phyloP scores from a whole-genome alignment of 2,888 invertebrate species.

The Idaea dimidiata region DNA sequence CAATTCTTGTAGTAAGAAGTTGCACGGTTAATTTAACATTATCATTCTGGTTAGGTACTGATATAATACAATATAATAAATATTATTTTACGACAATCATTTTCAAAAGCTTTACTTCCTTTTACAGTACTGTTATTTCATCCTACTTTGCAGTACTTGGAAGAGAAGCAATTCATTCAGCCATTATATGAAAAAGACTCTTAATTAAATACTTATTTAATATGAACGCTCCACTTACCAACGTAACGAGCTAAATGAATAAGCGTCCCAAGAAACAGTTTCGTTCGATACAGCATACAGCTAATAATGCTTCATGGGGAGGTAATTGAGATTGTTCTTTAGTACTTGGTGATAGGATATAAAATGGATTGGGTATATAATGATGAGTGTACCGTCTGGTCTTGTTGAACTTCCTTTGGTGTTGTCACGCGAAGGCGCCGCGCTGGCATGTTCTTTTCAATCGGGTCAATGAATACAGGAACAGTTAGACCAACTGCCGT shows the following conservation, averaged over 20 bases:
- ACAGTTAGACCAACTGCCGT: constrained; percentile 11
- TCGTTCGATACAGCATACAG: constrained; percentile 11
- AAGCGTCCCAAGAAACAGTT: constrained; percentile 21
- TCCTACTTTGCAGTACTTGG: not conserved
- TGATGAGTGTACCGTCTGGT: constrained; percentile 7
- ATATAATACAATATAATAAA: not conserved
- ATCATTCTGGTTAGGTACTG: too few relatives aligned
- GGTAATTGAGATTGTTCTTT: constrained; percentile 10
- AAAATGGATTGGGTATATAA: not conserved
- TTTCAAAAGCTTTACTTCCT: not conserved
- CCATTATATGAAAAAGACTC: not conserved
- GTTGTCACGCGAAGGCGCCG: constrained; percentile 24
- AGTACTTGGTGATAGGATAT: constrained; percentile 4
- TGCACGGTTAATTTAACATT: too few relatives aligned
- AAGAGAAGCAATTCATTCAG: not conserved
- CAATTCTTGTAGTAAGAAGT: too few relatives aligned
- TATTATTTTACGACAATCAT: not conserved
- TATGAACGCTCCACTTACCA: constrained; percentile 11
- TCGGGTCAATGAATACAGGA: constrained; percentile 21
- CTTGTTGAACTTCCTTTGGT: constrained; percentile 24
- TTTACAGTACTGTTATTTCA: not conserved
- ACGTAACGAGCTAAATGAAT: constrained; percentile 20
- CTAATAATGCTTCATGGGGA: constrained; percentile 10
- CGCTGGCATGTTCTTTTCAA: constrained; percentile 19
- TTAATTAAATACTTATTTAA: constrained; percentile 8